Percentiles rank a stretch among this genome's conserved stretches.
phyloP scores from a whole-genome alignment of 2,113 vertebrate genomes.

The Leptodactylus fuscus region DNA sequence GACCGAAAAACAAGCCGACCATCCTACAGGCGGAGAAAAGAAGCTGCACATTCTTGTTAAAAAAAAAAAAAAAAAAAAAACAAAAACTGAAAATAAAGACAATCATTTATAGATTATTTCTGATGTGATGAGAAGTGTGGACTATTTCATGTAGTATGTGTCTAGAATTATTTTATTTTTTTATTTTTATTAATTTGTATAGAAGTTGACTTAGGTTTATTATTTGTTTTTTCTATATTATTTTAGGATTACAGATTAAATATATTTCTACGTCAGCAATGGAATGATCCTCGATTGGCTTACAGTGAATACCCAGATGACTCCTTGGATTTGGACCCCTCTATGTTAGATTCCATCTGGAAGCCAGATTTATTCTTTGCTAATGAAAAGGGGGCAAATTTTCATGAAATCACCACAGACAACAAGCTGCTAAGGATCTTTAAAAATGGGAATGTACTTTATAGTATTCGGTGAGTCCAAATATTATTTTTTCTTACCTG shows the following conservation, averaged over 20 bases:
- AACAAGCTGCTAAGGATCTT: constrained; percentile 97
- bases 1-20: no score
- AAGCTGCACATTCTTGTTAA: no score
- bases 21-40: no score
- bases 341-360: constrained; percentile 99
- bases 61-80: no score
- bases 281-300: constrained; percentile 96
- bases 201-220: no score
- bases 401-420: constrained; percentile 98
- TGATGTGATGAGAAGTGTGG: no score
- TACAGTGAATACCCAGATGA: constrained; percentile 97
- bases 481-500: no score
- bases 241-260: constrained; percentile 95
- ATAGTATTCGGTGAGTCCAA: constrained; percentile 90
- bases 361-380: constrained; percentile 98
- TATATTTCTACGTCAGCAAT: constrained; percentile 97
- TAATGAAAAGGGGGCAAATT: constrained; percentile 98
- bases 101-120: no score
- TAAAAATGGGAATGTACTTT: constrained; percentile 94
- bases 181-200: no score
- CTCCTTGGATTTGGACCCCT: constrained; percentile 94
- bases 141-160: no score
- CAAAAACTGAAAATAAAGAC: no score
- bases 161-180: no score
- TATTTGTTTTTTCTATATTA: not conserved